Evolutionary conservation across 2,113 vertebrate genomes (phyloP).

Genomic region (Aspidoscelis tigris): DNA sequence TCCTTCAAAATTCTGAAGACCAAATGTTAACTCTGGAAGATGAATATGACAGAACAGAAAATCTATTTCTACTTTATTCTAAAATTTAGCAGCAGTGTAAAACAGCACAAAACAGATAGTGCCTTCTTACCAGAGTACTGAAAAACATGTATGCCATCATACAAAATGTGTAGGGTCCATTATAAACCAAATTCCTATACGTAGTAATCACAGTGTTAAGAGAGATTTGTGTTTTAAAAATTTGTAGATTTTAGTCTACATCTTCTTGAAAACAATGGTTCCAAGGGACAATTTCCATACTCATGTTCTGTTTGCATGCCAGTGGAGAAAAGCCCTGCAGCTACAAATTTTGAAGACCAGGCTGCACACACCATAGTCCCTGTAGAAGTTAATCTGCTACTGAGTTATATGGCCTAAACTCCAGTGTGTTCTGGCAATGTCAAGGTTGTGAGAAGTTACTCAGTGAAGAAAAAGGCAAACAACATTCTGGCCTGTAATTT

Average conservation of each 20-base stretch:
- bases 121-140: background rate
- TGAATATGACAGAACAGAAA: constrained; percentile 4
- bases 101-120: background rate
- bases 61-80: background rate
- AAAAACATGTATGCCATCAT: background rate
- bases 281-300: constrained; percentile 31
- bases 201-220: background rate
- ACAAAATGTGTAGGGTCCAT: background rate
- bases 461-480: constrained; percentile 52
- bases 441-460: constrained; percentile 55
- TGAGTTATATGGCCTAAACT: constrained; percentile 49
- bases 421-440: constrained; percentile 58
- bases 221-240: background rate
- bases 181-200: background rate
- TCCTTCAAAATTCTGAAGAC: constrained; percentile 2
- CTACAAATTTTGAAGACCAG: constrained; percentile 60
- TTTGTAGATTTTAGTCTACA: background rate
- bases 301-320: constrained; percentile 50
- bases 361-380: constrained; percentile 58
- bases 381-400: constrained; percentile 70
- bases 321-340: constrained; percentile 42
- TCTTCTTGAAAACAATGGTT: constrained; percentile 39
- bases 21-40: constrained; percentile 17
- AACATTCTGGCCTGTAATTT: constrained; percentile 53
- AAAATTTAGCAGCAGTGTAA: background rate